Conservation (phyloP, 2,797 vertebrate species). For the Margarornis squamiger region DNA sequence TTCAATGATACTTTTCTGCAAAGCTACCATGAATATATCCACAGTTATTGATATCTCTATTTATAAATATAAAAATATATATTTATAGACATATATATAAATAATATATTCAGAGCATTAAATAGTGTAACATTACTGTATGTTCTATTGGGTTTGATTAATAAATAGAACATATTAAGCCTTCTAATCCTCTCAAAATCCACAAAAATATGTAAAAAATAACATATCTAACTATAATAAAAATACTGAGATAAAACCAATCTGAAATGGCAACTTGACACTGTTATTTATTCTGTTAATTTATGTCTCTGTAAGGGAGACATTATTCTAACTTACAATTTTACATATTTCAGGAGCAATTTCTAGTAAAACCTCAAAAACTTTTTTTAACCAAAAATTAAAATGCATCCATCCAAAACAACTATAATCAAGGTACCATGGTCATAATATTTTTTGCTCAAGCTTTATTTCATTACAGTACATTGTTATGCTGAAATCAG, state of each 20-base stretch:
- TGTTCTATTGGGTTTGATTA: not conserved
- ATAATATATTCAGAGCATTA: not conserved
- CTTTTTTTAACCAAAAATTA: not conserved
- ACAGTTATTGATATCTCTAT: not conserved
- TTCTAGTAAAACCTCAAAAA: not conserved
- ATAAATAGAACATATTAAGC: not conserved
- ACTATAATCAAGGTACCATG: not conserved
- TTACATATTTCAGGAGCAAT: not conserved
- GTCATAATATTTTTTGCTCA: not conserved
- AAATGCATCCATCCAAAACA: not conserved
- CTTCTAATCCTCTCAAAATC: not conserved
- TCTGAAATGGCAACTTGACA: not conserved
- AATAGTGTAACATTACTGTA: not conserved
- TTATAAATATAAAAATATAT: not conserved
- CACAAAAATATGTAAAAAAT: not conserved
- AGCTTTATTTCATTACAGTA: not conserved
- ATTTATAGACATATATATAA: not conserved
- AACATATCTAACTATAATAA: not conserved
- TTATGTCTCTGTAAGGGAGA: not conserved
- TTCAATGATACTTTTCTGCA: not conserved
- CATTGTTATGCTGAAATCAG: not conserved
- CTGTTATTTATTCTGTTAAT: not conserved
- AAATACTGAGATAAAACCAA: not conserved
- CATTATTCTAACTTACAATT: not conserved
- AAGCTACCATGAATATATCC: not conserved